Conservation (phyloP, 2,888 invertebrate species). For the Cryptocheilus praepositus region DNA sequence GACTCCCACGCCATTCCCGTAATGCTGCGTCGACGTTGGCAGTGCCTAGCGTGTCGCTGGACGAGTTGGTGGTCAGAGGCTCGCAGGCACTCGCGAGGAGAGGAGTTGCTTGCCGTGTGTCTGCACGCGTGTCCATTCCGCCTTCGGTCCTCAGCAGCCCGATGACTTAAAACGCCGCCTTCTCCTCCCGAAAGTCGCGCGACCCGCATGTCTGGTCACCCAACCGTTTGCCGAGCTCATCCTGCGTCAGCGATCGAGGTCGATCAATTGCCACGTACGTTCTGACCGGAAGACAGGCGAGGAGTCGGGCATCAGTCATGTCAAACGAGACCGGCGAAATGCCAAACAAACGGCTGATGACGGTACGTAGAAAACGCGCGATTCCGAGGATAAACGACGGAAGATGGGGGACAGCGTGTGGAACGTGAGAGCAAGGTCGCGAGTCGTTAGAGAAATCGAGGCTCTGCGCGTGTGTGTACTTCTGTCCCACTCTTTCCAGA, state of each 20-base stretch:
- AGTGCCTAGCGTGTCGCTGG: neutral
- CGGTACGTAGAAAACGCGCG: conserved; percentile 48
- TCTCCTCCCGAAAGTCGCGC: too few relatives aligned
- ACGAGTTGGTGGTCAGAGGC: neutral
- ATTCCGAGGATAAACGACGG: neutral
- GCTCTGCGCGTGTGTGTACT: too few relatives aligned
- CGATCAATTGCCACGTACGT: conserved; percentile 32
- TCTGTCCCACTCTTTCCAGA: too few relatives aligned
- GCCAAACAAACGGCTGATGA: conserved; percentile 63
- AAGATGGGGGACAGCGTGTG: neutral
- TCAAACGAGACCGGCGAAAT: conserved; percentile 49
- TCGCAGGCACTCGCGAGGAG: neutral
- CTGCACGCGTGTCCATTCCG: too few relatives aligned
- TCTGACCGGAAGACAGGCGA: conserved; percentile 6
- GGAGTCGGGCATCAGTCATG: conserved; percentile 28
- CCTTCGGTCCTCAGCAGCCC: too few relatives aligned
- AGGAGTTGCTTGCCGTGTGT: too few relatives aligned
- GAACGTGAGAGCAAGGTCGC: neutral
- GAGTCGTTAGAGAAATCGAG: neutral
- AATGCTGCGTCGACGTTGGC: neutral
- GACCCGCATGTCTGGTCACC: too few relatives aligned
- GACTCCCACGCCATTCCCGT: too few relatives aligned
- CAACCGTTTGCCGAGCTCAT: neutral
- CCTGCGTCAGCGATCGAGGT: neutral
- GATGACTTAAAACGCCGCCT: too few relatives aligned